Evolutionary conservation across 2,888 invertebrate genomes (phyloP).

Genomic region (Galerucella nymphaeae): DNA sequence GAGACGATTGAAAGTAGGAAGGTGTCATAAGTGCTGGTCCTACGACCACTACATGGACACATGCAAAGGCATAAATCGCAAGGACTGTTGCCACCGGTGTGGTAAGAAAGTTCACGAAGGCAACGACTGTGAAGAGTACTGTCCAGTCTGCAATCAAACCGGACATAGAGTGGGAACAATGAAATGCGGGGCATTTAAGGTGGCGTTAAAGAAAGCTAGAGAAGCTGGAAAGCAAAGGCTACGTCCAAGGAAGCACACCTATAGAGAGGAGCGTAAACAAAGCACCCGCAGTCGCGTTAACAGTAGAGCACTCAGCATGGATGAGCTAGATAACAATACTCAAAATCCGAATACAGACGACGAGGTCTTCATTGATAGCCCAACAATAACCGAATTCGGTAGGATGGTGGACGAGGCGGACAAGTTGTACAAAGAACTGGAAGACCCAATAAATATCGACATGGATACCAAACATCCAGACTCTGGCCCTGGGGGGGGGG

Average conservation of each 20-base stretch:
- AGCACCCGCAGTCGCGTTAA: too few relatives aligned
- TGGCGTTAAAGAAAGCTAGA: neutral
- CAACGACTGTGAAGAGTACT: conserved; percentile 21
- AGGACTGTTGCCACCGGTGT: conserved; percentile 19
- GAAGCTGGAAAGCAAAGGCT: neutral
- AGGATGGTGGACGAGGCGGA: too few relatives aligned
- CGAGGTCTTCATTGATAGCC: too few relatives aligned
- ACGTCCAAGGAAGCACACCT: neutral
- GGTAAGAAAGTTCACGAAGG: conserved; percentile 13
- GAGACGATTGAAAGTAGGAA: neutral
- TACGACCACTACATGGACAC: conserved; percentile 3
- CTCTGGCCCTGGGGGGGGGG: too few relatives aligned
- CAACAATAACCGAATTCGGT: too few relatives aligned
- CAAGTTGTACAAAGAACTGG: too few relatives aligned
- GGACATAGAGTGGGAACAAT: conserved; percentile 15
- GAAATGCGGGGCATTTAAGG: conserved; percentile 5
- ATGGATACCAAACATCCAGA: too few relatives aligned
- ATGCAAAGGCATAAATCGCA: conserved; percentile 9
- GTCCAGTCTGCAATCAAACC: conserved; percentile 5
- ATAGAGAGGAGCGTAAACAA: too few relatives aligned
- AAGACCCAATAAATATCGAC: too few relatives aligned
- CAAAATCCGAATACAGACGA: too few relatives aligned
- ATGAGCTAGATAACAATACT: too few relatives aligned
- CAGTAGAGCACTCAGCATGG: too few relatives aligned
- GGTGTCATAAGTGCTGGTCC: conserved; percentile 11